Evolutionary conservation across 2,888 invertebrate genomes (phyloP).

Genomic region (Lottia scabra): DNA sequence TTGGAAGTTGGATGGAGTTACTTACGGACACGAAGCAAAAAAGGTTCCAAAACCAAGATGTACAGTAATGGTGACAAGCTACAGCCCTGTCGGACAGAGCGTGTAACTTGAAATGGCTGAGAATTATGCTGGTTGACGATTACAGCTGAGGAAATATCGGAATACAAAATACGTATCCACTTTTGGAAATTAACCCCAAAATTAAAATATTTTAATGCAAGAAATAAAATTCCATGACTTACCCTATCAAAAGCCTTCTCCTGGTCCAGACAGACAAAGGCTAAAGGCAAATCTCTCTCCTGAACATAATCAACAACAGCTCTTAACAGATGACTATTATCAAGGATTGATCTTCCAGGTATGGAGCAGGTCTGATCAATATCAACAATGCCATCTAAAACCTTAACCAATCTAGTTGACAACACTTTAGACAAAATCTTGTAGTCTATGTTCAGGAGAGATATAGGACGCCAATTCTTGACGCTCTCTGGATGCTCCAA

Average conservation of each 20-base stretch:
- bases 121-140: no score
- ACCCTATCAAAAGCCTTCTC: conserved; percentile 45
- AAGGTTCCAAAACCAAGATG: no score
- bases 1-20: background rate
- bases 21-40: no score
- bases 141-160: no score
- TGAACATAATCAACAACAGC: conserved; percentile 36
- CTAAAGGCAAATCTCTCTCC: conserved; percentile 30
- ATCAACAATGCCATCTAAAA: conserved; percentile 30
- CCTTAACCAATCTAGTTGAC: conserved; percentile 26
- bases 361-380: no score
- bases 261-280: conserved; percentile 40
- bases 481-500: conserved; percentile 20
- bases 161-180: no score
- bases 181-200: conserved; percentile 33
- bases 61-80: no score
- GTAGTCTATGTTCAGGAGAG: conserved; percentile 37
- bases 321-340: conserved; percentile 37
- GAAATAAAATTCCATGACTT: conserved; percentile 32
- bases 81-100: no score
- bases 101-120: no score
- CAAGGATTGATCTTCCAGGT: conserved; percentile 35
- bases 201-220: conserved; percentile 31
- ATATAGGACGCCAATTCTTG: conserved; percentile 40
- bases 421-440: conserved; percentile 40